Percentiles rank a stretch among this genome's conserved stretches.
Evolutionary conservation across 2,888 invertebrate genomes (phyloP).

Genomic region (Cephus sareptanus): DNA sequence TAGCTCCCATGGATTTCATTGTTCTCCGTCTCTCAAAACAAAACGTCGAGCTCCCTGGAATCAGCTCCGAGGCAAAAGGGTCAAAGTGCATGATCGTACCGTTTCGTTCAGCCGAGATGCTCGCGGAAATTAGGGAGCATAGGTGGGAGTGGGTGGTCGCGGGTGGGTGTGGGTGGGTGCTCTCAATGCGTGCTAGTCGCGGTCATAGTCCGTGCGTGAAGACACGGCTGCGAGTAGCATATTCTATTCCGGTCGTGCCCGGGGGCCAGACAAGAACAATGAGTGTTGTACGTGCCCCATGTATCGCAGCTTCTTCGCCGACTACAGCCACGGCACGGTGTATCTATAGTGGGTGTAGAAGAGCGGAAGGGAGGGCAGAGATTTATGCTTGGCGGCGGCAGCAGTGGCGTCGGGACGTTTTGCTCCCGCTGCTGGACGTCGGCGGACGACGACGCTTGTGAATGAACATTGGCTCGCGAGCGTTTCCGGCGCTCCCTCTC

Average conservation of each 20-base stretch:
- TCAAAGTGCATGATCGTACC: no score
- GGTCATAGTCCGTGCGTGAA: no score
- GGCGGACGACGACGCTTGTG: slow-evolving; percentile 53
- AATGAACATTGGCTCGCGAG: slow-evolving; percentile 64
- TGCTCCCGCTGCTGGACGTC: slow-evolving; percentile 50
- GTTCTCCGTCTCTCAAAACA: no score
- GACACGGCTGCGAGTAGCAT: slow-evolving; percentile 37
- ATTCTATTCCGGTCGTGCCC: slow-evolving; percentile 54
- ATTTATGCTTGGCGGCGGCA: slow-evolving; percentile 53
- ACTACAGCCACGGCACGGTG: slow-evolving; percentile 27
- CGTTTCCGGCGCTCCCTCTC: slow-evolving; percentile 59
- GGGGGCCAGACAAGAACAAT: slow-evolving; percentile 58
- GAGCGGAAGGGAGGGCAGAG: slow-evolving; percentile 38
- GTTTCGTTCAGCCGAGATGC: no score
- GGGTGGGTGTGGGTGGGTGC: no score
- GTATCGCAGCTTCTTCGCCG: slow-evolving; percentile 43
- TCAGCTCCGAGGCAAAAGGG: no score
- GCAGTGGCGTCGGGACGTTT: slow-evolving; percentile 54
- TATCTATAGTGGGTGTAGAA: slow-evolving; percentile 47
- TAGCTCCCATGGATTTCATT: no score
- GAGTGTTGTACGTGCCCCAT: slow-evolving; percentile 50
- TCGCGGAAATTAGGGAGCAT: no score
- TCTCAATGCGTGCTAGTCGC: no score
- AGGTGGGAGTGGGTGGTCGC: no score
- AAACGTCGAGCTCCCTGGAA: no score